Conservation (phyloP, 2,797 vertebrate genomes). For the Phylloscopus collybita region DNA sequence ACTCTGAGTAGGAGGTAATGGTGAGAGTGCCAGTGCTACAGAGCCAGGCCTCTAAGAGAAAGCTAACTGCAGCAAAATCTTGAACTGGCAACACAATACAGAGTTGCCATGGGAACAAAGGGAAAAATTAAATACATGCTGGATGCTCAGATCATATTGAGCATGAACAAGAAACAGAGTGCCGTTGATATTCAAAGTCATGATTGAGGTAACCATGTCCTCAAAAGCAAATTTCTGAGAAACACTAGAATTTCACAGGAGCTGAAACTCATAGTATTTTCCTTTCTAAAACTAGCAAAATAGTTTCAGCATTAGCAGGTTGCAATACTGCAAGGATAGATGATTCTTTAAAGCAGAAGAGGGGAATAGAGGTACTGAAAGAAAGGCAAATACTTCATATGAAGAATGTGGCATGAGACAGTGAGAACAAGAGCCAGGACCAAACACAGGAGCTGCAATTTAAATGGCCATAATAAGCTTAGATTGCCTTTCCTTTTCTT, state of each 20-base stretch:
- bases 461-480: background rate
- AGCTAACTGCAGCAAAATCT: background rate
- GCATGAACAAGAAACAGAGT: background rate
- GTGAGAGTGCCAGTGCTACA: background rate
- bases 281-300: background rate
- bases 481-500: background rate
- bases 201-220: background rate
- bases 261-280: background rate
- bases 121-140: background rate
- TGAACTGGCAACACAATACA: background rate
- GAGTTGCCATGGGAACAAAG: background rate
- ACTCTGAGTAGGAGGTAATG: background rate
- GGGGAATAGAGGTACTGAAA: background rate
- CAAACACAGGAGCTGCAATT: background rate
- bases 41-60: background rate
- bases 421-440: background rate
- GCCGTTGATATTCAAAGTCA: background rate
- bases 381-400: background rate
- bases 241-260: background rate
- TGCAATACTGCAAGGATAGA: background rate
- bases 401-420: background rate
- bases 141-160: background rate
- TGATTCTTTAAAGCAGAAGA: background rate
- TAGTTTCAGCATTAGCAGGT: background rate
- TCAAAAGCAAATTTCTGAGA: background rate